These are phyloP conservation scores for Indicator indicator DNA, from an alignment of 2,113 vertebrate genomes.

Conservation along the genomic window DNA sequence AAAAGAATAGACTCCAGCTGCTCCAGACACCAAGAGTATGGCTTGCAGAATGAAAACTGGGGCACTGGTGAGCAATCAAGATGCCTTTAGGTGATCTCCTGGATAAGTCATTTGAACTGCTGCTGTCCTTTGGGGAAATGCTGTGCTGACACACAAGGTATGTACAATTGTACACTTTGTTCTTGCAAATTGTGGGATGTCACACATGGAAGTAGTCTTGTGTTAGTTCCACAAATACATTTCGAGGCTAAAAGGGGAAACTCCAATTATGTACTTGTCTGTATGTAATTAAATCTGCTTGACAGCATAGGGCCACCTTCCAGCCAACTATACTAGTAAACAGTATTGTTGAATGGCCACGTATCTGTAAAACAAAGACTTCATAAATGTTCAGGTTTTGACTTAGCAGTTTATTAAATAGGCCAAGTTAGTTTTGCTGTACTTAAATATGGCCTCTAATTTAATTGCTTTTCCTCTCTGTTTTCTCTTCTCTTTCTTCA, in stretches of 20 bases:
- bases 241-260: not conserved
- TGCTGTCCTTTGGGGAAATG: rapidly evolving
- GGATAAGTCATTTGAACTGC: not conserved
- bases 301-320: not conserved
- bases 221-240: not conserved
- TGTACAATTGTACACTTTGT: rapidly evolving
- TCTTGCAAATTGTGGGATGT: rapidly evolving
- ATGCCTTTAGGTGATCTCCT: not conserved
- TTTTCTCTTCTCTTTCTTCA: not conserved
- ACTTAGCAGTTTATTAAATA: not conserved
- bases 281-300: not conserved
- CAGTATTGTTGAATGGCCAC: not conserved
- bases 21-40: not conserved
- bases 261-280: not conserved
- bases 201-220: rapidly evolving
- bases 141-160: rapidly evolving
- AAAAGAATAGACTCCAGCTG: conserved; percentile 31
- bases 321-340: rapidly evolving
- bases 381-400: not conserved
- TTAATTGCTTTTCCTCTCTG: not conserved
- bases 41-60: not conserved
- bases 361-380: not conserved
- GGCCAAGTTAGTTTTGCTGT: not conserved
- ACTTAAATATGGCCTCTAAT: not conserved
- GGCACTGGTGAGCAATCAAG: not conserved